Evolutionary conservation across 2,113 vertebrate genomes (phyloP), one percentile per base, ranked within the genome.

Genomic region (Sapajus apella): DNA sequence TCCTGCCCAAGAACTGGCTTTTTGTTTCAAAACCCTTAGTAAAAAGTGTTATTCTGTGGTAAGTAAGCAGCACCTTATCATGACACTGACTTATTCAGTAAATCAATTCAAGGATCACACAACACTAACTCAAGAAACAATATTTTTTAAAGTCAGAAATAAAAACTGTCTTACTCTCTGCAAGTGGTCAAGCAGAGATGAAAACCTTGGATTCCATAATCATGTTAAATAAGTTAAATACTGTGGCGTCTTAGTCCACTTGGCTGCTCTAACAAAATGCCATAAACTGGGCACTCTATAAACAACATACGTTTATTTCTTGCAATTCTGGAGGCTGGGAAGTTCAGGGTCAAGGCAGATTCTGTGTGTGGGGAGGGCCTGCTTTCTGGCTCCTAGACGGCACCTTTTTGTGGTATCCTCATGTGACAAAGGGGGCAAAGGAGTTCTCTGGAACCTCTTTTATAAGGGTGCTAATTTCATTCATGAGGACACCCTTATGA

Each of bases 121-220:
- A 58, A 72, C 35, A 87, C 66, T 76, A 91, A 55, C 55, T 82
- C 37, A 92, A 82, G 23, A 84, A 86, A 43, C 37, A 75, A 0
- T 95, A 94, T 55, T 87, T 40, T 43, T 43, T 21, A 70, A 81
- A 92, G 40, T 81, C 58, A 83, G 56, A 87, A 92, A 75, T 93
- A 79, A 66, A 94, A 94, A 82, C 37, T 9, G 25, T 86, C 14
- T 91, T 86, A 83, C 8, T 83, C 25, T 13, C 45, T 75, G 35
- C 77, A 84, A 43, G 45, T 72, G 52, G 27, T 79, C 88, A 61
- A 89, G 16, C 13, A 16, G 73, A 50, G 17, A 55, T 87, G 87
- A 87, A 79, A 90, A 86, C 50, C 20, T 88, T 91, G 73, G 8
- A 55, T 75, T 76, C 27, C 5, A 43, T 89, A n/a, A 37, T 92